A percentile compares a stretch with the other conserved stretches of the same genome.
phyloP scores from a whole-genome alignment of 2,113 vertebrate species.

The Pandion haliaetus region DNA sequence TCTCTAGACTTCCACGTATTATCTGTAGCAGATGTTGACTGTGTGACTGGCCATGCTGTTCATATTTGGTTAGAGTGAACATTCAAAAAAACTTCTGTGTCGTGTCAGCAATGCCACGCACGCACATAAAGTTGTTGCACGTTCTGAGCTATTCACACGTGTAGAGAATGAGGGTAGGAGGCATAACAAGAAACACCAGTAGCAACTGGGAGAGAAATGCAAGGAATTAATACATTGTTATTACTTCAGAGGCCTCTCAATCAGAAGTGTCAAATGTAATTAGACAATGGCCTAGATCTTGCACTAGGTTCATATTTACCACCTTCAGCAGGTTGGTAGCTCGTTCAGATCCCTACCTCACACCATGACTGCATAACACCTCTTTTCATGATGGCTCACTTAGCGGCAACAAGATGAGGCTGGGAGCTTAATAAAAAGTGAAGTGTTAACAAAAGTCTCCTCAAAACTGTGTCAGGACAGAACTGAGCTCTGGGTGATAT shows the following conservation, averaged over 20 bases:
- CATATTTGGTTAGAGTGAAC: background rate
- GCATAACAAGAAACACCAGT: background rate
- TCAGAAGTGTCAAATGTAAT: background rate
- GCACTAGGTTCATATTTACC: background rate
- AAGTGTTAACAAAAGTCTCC: background rate
- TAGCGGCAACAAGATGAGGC: background rate
- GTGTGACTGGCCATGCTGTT: background rate
- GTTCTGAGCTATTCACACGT: rapidly evolving
- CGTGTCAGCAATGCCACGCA: background rate
- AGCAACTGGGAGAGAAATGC: background rate
- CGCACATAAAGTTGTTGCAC: rapidly evolving
- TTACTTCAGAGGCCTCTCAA: background rate
- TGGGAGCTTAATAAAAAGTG: background rate
- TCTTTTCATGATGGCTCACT: background rate
- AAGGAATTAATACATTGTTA: background rate
- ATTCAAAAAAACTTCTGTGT: background rate
- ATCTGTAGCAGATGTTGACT: background rate
- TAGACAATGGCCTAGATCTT: background rate
- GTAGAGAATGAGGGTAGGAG: background rate
- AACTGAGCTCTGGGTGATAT: background rate
- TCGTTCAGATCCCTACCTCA: background rate
- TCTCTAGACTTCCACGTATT: background rate
- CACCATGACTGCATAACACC: background rate
- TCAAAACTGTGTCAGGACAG: background rate
- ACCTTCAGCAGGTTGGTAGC: background rate